These are phyloP conservation scores for Anoplius nigerrimus DNA, from an alignment of 2,888 invertebrate genomes.

Conservation along the genomic window DNA sequence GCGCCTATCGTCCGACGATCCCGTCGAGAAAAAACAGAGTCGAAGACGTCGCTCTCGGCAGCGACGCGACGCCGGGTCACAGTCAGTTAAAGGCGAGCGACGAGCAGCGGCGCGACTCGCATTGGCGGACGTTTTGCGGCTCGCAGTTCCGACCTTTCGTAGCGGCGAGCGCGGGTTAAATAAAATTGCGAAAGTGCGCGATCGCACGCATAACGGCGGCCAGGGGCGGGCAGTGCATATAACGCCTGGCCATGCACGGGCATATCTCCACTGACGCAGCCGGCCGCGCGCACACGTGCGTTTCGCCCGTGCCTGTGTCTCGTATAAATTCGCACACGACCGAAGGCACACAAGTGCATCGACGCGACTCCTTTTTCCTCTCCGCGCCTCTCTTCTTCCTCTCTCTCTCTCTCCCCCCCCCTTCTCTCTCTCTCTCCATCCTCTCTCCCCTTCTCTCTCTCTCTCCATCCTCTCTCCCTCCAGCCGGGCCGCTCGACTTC, in stretches of 20 bases:
- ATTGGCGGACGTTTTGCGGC: constrained; percentile 15
- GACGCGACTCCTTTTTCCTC: constrained; percentile 9
- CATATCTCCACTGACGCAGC: constrained; percentile 12
- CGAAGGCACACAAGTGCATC: constrained; percentile 24
- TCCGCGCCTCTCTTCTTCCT: constrained; percentile 8
- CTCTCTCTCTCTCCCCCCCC: constrained; percentile 5
- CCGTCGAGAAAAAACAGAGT: too few species aligned
- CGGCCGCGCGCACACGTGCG: not conserved
- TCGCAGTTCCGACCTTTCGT: constrained; percentile 18
- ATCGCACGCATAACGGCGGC: constrained; percentile 30
- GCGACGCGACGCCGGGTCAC: too few species aligned
- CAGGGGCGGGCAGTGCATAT: not conserved
- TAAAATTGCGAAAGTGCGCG: constrained; percentile 38
- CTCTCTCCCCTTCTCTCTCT: constrained; percentile 19
- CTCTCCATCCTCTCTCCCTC: constrained; percentile 6
- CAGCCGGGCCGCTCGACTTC: not conserved
- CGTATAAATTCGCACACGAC: not conserved
- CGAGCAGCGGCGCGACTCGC: too few species aligned
- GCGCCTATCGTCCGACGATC: too few species aligned
- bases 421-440: constrained; percentile 4
- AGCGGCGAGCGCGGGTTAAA: constrained; percentile 28
- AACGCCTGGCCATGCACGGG: constrained; percentile 12
- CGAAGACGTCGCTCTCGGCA: too few species aligned
- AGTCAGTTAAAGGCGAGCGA: too few species aligned
- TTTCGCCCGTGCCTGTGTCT: not conserved